phyloP scores from a whole-genome alignment of 2,113 vertebrate species.

The Sylvilagus bachmani region DNA sequence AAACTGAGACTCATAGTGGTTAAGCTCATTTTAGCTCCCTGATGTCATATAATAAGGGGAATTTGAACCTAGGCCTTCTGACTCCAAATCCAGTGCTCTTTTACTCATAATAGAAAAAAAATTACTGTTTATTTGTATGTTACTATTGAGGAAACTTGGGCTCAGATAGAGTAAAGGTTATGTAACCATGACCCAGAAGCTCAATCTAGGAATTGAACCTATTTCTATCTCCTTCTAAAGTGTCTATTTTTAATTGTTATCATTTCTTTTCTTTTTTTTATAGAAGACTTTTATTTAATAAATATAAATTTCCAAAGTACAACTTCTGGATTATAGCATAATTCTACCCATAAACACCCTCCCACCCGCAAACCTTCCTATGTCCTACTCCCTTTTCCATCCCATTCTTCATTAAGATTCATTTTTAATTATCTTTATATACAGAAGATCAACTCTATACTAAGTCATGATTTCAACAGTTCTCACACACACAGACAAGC shows the following conservation, averaged over 20 bases:
- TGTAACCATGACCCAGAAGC: background rate
- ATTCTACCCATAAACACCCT: no score
- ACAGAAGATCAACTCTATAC: no score
- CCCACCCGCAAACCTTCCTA: no score
- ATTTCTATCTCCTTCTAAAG: background rate
- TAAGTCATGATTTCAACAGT: no score
- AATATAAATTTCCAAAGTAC: no score
- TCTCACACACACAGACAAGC: no score
- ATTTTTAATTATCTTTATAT: no score
- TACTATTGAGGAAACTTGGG: background rate
- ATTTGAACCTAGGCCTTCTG: background rate
- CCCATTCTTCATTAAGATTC: no score
- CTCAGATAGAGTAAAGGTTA: background rate
- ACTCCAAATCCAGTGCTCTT: background rate
- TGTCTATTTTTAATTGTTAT: slow-evolving; percentile 20
- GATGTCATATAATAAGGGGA: background rate
- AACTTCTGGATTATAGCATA: no score
- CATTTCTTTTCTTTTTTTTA: no score
- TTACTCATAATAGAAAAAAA: background rate
- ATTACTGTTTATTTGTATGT: background rate
- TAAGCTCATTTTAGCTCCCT: background rate
- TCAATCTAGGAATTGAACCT: background rate
- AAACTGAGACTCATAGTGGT: background rate
- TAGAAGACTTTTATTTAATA: no score
- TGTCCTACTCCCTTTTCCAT: no score